Evolutionary conservation across 92 coral and sea anemone genomes (phyloP).

Genomic region (Paramuricea clavata): DNA sequence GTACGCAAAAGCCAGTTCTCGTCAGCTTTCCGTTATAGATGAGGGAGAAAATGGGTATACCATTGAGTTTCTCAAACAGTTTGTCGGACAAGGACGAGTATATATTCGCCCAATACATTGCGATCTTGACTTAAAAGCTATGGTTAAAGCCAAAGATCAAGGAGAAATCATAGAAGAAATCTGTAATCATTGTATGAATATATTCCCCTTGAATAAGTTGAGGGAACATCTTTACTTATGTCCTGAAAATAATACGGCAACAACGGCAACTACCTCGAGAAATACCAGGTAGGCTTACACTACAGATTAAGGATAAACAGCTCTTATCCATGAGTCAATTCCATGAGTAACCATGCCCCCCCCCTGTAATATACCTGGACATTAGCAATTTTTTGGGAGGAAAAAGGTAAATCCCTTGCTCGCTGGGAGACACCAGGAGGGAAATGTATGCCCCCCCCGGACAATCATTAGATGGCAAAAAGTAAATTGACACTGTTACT

Average conservation of each 20-base stretch:
- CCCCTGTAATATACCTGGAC: too few species aligned
- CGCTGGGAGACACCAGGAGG: too few species aligned
- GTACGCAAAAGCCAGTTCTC: constrained; percentile 34
- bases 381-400: too few species aligned
- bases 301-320: background rate
- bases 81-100: constrained; percentile 29
- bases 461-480: too few species aligned
- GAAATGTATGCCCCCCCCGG: too few species aligned
- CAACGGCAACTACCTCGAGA: background rate
- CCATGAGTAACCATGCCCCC: too few species aligned
- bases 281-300: constrained; percentile 22
- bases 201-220: constrained; percentile 30
- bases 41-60: constrained; percentile 40
- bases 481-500: too few species aligned
- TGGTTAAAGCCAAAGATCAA: constrained; percentile 7
- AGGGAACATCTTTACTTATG: constrained; percentile 38
- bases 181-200: constrained; percentile 25
- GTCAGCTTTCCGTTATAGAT: constrained; percentile 24
- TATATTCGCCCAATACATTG: constrained; percentile 31
- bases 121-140: background rate
- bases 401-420: too few species aligned
- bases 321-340: background rate
- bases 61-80: constrained; percentile 21
- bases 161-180: constrained; percentile 27
- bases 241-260: constrained; percentile 14